Evolutionary conservation across 2,797 vertebrate genomes (phyloP), one percentile per base, ranked within the genome.

Genomic region (Sebastolobus altivelis): DNA sequence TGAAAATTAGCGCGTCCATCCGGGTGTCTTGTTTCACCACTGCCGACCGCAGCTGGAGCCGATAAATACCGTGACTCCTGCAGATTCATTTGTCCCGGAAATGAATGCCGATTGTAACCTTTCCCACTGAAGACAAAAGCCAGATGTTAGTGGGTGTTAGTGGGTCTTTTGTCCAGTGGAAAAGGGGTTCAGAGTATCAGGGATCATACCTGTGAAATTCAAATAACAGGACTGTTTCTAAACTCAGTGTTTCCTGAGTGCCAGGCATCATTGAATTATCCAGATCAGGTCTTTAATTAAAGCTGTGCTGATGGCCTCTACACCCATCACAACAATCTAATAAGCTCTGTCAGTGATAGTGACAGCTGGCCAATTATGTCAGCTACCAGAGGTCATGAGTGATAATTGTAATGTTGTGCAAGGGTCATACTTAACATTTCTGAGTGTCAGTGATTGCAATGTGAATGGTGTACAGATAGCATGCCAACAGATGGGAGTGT

Each of bases 301-400:
- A 76, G 22, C 52, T 10, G 14, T 29, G 58, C 59, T 61, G 56
- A 35, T 49, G 7, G n/a, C 37, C 78, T 74, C 61, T 22, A 35
- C 38, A 67, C n/a, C 40, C 27, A 65, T 79, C 66, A 82, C 29
- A 54, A 49, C 62, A 58, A 49, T 76, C 18, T 54, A 58, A 52
- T 43, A 54, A 33, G n/a, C 40, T 65, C 40, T 33, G 38, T 72
- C 68, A 75, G 52, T 11, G 27, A 58, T 6, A 40, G 37, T 65
- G 61, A 71, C 81, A 62, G 69, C 43, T 60, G 31, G 40, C 13
- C 65, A 77, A 75, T 83, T 78, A 71, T 62, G 65, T 72, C 3
- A 1, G 25, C 49, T 63, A 62, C 31, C 56, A 56, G 69, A 69
- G 52, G 72, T 76, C 61, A 86, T 12, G 18, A 75, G 27, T 61